Conservation (phyloP, 2,113 vertebrate species). For the Callospermophilus lateralis region DNA sequence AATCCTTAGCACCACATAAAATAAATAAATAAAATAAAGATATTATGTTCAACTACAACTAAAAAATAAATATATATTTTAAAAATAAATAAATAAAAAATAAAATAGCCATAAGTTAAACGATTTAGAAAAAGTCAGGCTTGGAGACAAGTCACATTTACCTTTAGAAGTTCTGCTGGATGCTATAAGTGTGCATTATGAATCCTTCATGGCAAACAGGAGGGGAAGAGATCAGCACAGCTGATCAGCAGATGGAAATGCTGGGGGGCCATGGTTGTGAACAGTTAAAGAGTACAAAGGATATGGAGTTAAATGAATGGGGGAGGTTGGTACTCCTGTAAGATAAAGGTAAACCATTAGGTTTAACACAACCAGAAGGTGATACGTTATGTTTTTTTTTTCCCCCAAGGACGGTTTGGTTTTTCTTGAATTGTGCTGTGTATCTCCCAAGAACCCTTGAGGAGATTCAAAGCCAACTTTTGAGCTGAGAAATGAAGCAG, state of each 20-base stretch:
- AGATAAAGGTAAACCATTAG: neutral
- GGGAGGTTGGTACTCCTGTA: neutral
- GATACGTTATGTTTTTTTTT: neutral
- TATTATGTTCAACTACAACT: too few relatives aligned
- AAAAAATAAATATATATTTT: too few relatives aligned
- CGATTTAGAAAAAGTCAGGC: conserved; percentile 1
- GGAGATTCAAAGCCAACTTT: conserved; percentile 29
- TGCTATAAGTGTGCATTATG: neutral
- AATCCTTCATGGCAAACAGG: neutral
- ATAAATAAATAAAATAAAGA: too few relatives aligned
- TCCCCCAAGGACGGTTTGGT: neutral
- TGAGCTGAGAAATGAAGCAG: conserved; percentile 22
- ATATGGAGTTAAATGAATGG: neutral
- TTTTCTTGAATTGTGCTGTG: conserved; percentile 37
- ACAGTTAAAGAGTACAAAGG: neutral
- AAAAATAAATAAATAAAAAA: too few relatives aligned
- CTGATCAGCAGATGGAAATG: neutral
- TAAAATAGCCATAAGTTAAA: neutral
- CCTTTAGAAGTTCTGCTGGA: conserved; percentile 5
- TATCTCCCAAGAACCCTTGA: conserved; percentile 46
- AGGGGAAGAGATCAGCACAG: neutral
- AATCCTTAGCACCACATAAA: too few relatives aligned
- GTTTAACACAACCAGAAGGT: conserved; percentile 21
- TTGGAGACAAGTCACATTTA: neutral
- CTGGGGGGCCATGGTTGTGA: neutral